Base-by-base conservation (phyloP, 1,140 invertebrate species). In the Drosophila sproati region DNA sequence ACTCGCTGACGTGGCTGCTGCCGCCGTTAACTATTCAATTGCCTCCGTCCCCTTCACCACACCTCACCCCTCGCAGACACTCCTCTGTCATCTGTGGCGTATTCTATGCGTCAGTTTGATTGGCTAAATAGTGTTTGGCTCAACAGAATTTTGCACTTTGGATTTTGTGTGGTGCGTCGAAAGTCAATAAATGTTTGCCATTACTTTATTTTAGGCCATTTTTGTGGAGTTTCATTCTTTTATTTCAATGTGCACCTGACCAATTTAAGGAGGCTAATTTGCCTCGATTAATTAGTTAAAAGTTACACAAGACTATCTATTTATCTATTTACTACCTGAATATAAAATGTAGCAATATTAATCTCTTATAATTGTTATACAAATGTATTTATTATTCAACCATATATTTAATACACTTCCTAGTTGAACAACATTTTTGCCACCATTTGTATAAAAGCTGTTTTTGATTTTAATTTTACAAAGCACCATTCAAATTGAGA, bases 101-200 rank as follows among this genome's bases (percentile, higher is more conserved):
- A 32, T 35, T 57, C 39, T 43, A 2, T 5, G 34, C 56, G 28
- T 45, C 73, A 61, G 62, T 73, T 68, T 73, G 81, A 81, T 85
- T 86, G 81, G 55, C 68, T 77, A 77, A 73, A 73, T 61, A 62
- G 51, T 63, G 39, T 41, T 37, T 4, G 5, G 35, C 56, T 69
- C 77, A 47, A 70, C 77, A 76, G 66, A 61, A 66, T 54, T 80
- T 80, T 80, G 77, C 77, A 79, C 81, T 83, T 83, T 83, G 80
- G 70, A 67, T 64, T 78, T 52, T 76, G 54, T 57, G 51, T 37
- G 12, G 35, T 37, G 81, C 81, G 69, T 69, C 74, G 82, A 78
- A 86, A 86, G 81, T 85, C 81, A 85, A 85, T 85, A 85, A 85
- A 85, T 81, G 82, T 78, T 81, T 78, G 81, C 81, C 81, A 35